Percentiles rank a stretch among this genome's conserved stretches.
These are phyloP conservation scores for Lumbricus terrestris DNA, from an alignment of 2,888 invertebrate genomes.

Conservation along the genomic window DNA sequence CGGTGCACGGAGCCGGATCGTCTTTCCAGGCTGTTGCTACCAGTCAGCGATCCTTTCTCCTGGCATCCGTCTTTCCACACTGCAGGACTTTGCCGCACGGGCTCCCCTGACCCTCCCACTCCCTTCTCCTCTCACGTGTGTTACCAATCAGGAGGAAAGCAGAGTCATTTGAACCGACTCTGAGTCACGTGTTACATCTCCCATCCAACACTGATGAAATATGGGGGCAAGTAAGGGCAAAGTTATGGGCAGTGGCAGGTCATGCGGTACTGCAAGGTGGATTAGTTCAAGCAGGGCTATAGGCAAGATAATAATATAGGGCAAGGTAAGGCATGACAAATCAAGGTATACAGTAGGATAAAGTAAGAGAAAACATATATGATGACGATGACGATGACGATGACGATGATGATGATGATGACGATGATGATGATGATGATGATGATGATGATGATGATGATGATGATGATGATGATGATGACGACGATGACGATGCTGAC, in stretches of 20 bases:
- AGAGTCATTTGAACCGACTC: neutral
- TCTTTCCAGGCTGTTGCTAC: neutral
- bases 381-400: too few species aligned
- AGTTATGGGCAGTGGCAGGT: neutral
- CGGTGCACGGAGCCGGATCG: too few species aligned
- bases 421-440: too few species aligned
- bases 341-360: too few species aligned
- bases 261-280: neutral
- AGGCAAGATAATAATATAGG: neutral
- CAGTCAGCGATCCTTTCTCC: neutral
- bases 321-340: neutral
- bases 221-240: constrained; percentile 3
- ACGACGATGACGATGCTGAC: too few species aligned
- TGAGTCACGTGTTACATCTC: neutral
- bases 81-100: neutral
- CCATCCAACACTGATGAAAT: neutral
- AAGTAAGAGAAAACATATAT: too few species aligned
- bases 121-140: neutral
- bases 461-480: too few species aligned
- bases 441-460: too few species aligned
- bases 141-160: neutral
- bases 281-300: neutral
- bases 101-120: neutral
- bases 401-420: too few species aligned
- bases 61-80: neutral